phyloP scores from a whole-genome alignment of 2,797 vertebrate species.

The Halcyon smyrnensis region DNA sequence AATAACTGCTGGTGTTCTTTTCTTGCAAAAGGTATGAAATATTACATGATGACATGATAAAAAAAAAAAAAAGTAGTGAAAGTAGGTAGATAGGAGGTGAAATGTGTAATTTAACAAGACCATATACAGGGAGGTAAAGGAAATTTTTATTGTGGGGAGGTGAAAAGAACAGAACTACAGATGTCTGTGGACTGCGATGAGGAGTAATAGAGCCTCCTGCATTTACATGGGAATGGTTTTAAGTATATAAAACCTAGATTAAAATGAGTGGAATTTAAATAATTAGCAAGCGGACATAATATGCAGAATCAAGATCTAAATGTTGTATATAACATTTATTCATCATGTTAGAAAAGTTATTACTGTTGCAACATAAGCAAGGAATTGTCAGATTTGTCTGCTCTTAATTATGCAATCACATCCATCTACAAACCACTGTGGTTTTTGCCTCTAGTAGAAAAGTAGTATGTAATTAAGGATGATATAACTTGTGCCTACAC shows the following conservation, averaged over 20 bases:
- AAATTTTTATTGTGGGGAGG: not conserved
- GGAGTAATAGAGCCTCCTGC: not conserved
- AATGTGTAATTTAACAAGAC: not conserved
- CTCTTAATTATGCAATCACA: not conserved
- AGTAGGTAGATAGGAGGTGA: not conserved
- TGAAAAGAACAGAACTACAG: fast-evolving
- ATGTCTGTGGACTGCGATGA: not conserved
- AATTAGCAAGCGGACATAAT: not conserved
- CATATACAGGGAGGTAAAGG: not conserved
- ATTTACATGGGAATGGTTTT: not conserved
- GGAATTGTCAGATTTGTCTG: not conserved
- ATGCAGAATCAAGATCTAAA: not conserved
- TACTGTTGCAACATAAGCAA: not conserved
- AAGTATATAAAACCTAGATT: not conserved
- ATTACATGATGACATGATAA: not conserved
- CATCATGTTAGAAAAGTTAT: not conserved
- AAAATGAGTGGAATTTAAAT: not conserved
- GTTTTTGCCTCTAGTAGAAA: not conserved
- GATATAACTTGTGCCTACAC: not conserved
- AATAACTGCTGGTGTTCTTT: not conserved
- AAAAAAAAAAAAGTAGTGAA: not conserved
- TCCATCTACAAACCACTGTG: not conserved
- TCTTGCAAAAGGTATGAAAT: not conserved
- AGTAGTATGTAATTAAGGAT: constrained; percentile 16
- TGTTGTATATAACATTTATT: not conserved